Conservation (phyloP, 2,888 invertebrate species). For the Pedicia rivosa region DNA sequence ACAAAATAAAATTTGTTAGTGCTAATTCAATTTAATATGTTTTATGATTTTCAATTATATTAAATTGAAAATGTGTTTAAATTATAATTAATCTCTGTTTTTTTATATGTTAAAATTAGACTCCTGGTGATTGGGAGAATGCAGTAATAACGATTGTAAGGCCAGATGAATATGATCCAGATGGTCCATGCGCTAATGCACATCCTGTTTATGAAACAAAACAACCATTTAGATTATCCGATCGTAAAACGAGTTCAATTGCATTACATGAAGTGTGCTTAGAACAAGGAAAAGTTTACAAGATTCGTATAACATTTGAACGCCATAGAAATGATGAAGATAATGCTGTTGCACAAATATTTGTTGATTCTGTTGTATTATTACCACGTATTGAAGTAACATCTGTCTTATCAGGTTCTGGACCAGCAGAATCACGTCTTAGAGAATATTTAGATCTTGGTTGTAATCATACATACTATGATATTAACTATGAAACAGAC, state of each 20-base stretch:
- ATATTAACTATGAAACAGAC: conserved; percentile 38
- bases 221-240: conserved; percentile 41
- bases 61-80: too few species aligned
- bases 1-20: too few species aligned
- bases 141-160: conserved; percentile 69
- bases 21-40: too few species aligned
- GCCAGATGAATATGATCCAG: conserved; percentile 51
- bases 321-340: conserved; percentile 51
- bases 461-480: conserved; percentile 63
- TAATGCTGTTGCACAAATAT: conserved; percentile 68
- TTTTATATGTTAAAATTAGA: conserved; percentile 68
- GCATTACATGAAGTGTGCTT: conserved; percentile 71
- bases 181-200: conserved; percentile 70
- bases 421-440: conserved; percentile 41
- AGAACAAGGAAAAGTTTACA: conserved; percentile 75
- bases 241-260: conserved; percentile 53
- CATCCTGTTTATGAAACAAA: conserved; percentile 61
- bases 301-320: conserved; percentile 67
- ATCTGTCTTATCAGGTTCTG: conserved; percentile 60
- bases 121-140: conserved; percentile 67
- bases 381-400: conserved; percentile 64
- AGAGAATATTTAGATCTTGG: conserved; percentile 64
- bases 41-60: too few species aligned
- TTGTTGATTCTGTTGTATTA: conserved; percentile 82
- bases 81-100: too few species aligned